These are phyloP conservation scores for Dascillus cervinus DNA, from an alignment of 2,888 invertebrate species.

Conservation along the genomic window DNA sequence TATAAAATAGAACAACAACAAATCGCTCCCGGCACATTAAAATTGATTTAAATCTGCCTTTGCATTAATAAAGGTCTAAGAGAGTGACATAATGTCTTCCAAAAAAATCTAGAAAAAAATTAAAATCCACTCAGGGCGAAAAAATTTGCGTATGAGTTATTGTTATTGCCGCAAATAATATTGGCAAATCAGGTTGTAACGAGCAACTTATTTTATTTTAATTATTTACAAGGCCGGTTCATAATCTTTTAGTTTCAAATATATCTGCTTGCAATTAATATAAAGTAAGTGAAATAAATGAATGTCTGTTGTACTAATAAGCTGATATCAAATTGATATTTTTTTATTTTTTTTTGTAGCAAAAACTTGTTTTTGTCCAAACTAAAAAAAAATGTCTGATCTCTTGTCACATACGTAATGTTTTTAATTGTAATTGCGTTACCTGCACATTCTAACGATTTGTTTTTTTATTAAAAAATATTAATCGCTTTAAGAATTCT, in stretches of 20 bases:
- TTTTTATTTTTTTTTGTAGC: constrained; percentile 13
- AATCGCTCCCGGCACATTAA: no score
- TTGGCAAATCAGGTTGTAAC: constrained; percentile 12
- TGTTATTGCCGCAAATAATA: no score
- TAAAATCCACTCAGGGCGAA: no score
- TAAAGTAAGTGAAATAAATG: constrained; percentile 30
- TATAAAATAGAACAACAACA: no score
- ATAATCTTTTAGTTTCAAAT: constrained; percentile 20
- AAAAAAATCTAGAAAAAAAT: no score
- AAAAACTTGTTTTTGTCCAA: constrained; percentile 16
- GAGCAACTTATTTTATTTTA: constrained; percentile 16
- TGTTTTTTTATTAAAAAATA: no score
- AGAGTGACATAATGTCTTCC: no score
- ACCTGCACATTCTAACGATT: no score
- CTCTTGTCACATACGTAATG: constrained; percentile 27
- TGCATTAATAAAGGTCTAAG: no score
- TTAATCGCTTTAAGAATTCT: no score
- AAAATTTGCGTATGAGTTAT: no score
- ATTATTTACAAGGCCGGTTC: constrained; percentile 17
- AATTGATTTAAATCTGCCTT: no score
- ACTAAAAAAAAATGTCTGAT: constrained; percentile 12
- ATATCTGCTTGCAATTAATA: constrained; percentile 27
- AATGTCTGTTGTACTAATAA: constrained; percentile 29
- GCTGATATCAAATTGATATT: constrained; percentile 30
- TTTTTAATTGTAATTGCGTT: constrained; percentile 26